Conservation (phyloP, 2,113 vertebrate genomes). For the Dicaeum eximium region DNA sequence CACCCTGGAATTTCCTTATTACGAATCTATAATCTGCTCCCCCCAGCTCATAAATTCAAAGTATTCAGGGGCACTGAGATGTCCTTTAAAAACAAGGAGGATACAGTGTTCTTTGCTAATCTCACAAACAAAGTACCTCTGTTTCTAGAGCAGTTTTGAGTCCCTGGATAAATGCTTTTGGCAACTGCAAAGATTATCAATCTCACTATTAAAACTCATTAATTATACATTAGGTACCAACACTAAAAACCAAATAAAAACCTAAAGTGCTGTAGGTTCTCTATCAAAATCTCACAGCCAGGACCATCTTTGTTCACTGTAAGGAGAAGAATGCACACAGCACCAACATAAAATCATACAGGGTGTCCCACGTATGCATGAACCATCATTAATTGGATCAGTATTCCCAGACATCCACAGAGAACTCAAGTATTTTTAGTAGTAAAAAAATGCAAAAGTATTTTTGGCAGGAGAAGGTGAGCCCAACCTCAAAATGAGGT, state of each 20-base stretch:
- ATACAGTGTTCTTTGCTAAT: constrained; percentile 4
- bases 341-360: neutral
- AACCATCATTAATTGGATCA: neutral
- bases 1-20: constrained; percentile 40
- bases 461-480: neutral
- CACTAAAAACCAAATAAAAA: neutral
- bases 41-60: neutral
- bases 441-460: neutral
- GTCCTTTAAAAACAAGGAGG: neutral
- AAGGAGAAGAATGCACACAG: neutral
- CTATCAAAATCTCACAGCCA: neutral
- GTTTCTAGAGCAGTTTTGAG: neutral
- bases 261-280: neutral
- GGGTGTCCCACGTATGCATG: neutral
- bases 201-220: neutral
- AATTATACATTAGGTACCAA: neutral
- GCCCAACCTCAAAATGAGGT: neutral
- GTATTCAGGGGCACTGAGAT: constrained; percentile 2
- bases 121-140: neutral
- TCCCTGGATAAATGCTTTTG: neutral
- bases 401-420: neutral
- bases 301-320: neutral
- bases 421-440: neutral
- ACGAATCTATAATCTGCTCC: neutral
- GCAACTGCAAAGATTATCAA: neutral